Conservation (phyloP, 1,140 invertebrate genomes). For the Lineus longissimus region DNA sequence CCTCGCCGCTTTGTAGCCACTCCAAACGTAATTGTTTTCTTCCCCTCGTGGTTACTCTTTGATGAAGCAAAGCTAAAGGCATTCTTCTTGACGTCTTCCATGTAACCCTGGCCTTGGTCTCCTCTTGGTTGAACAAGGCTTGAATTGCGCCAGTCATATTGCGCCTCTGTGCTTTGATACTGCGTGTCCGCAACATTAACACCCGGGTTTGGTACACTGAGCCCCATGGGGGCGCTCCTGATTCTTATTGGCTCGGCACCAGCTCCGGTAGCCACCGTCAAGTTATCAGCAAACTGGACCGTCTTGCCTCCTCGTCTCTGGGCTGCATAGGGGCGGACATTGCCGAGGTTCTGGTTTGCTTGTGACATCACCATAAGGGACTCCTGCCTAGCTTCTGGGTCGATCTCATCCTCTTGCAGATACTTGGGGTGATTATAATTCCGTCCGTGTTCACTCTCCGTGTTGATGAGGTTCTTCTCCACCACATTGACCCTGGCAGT, state of each 20-base stretch:
- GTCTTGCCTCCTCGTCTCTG: constrained; percentile 26
- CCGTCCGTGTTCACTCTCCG: constrained; percentile 40
- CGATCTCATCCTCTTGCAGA: constrained; percentile 43
- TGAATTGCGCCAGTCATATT: constrained; percentile 30
- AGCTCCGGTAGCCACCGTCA: constrained; percentile 31
- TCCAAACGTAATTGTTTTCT: constrained; percentile 2
- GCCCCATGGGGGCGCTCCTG: constrained; percentile 21
- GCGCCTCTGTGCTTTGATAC: constrained; percentile 36
- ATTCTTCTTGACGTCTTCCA: constrained; percentile 9
- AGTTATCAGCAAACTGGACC: constrained; percentile 40
- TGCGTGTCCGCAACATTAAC: constrained; percentile 27
- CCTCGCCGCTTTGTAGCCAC: constrained; percentile 4
- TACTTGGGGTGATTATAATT: constrained; percentile 49
- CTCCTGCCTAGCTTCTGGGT: constrained; percentile 33
- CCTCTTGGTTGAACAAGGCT: constrained; percentile 3
- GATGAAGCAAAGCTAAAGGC: not conserved
- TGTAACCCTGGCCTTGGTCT: constrained; percentile 9
- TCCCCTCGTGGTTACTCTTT: constrained; percentile 4
- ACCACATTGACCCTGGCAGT: constrained; percentile 31
- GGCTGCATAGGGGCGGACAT: constrained; percentile 22
- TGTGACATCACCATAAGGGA: constrained; percentile 38
- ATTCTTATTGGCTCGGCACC: constrained; percentile 25
- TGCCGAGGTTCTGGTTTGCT: constrained; percentile 41
- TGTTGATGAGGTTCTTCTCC: constrained; percentile 39
- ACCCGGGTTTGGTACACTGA: not conserved